Evolutionary conservation across 1,140 invertebrate species (phyloP), one percentile per base, ranked within the genome.

Genomic region (Drosophila chauvacae): DNA sequence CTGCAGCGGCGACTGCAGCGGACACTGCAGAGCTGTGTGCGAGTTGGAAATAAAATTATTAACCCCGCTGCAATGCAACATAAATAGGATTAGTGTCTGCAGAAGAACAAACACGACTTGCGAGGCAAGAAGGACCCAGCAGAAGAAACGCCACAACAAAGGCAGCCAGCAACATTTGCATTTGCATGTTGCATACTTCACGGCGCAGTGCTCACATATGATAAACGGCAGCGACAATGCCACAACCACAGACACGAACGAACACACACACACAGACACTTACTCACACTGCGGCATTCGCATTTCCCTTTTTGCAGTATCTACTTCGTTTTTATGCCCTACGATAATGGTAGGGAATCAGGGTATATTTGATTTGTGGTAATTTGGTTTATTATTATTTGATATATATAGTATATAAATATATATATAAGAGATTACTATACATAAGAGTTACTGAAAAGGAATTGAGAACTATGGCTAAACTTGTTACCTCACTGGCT

Each of bases 11-110:
- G 65, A 78, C 73, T 74, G 77, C 66, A 83, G 63, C 64, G 71
- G 47, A 77, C 80, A 56, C 51, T 68, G 76, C 77, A 68, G 69
- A 74, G 69, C 61, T 68, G 51, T 80, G 61, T 80, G 62, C 77
- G 75, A 79, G 81, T 85, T 85, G 78, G 75, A 90, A 91, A 91
- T 91, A 84, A 91, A 91, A 91, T 91, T 91, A 91, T 91, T 91
- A 91, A 91, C 88, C 88, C 81, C 88, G 83, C 84, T 87, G 81
- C 84, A 88, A 73, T 91, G 87, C 80, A 81, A 91, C 87, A 91
- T 91, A 91, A 91, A 91, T 91, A 91, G 87, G 87, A 91, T 91
- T 91, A 91, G 87, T 91, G 87, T 91, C 87, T 84, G 80, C 85
- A 81, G 53, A 28, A 58, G 45, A 68, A 59, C 75, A 71, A 77